A percentile compares a stretch with the other conserved stretches of the same genome.
Evolutionary conservation across 2,113 vertebrate species (phyloP).

Genomic region (Elgaria multicarinata): DNA sequence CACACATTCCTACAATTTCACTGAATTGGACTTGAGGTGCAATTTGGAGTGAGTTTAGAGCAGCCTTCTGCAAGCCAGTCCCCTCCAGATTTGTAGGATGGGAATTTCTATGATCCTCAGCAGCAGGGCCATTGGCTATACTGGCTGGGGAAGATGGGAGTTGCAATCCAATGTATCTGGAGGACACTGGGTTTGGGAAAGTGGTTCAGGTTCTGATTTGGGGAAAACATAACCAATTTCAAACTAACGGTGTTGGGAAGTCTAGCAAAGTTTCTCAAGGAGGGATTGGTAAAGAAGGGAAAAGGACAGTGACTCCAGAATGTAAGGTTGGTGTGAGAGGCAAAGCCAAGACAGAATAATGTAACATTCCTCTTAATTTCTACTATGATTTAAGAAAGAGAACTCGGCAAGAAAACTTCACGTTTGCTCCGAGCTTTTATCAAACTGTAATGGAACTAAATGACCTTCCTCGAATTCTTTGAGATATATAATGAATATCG

Average conservation of each 20-base stretch:
- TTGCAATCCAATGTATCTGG: too few species aligned
- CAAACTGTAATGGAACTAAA: not conserved
- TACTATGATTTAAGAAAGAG: too few species aligned
- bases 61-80: too few species aligned
- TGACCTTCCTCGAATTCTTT: constrained; percentile 12
- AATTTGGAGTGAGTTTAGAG: not conserved
- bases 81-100: too few species aligned
- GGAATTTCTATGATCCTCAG: too few species aligned
- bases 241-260: not conserved
- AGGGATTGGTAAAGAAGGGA: not conserved
- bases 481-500: constrained; percentile 23
- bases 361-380: not conserved
- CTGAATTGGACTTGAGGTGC: not conserved
- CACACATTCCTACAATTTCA: too few species aligned
- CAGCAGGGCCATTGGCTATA: too few species aligned
- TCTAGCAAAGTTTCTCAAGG: not conserved
- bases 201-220: too few species aligned
- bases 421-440: not conserved
- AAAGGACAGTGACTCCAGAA: not conserved
- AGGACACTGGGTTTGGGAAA: too few species aligned
- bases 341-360: not conserved
- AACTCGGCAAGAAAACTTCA: not conserved
- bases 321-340: not conserved
- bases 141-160: too few species aligned
- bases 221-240: not conserved